Evolutionary conservation across 2,888 invertebrate species (phyloP), one percentile per base, ranked within the genome.

Genomic region (Deilephila elpenor): DNA sequence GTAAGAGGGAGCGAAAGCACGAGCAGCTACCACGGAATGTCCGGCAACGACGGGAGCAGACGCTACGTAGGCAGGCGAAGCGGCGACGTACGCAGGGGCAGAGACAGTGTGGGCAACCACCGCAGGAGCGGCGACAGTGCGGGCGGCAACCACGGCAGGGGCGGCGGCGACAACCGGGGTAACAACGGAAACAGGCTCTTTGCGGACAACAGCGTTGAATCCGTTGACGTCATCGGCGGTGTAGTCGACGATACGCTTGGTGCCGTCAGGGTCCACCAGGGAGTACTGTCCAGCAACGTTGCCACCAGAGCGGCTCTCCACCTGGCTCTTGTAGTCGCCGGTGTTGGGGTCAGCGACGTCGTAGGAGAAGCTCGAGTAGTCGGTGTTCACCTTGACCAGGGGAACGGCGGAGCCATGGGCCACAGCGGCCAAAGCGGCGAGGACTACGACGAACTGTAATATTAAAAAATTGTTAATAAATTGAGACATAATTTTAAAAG

Each of bases 161-260:
- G 77, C 78, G 19, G 82, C 79, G 3, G 84, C 76, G 11, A 80
- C 79, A 6, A 89, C 85, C 61, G 90, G 86, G 37, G 78, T 77
- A 14, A 84, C 80, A 5, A 88, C 84, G 5, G 86, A 89, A 76
- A 89, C 88, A 71, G 95, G 91, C 78, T 94, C 94, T 77, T 93
- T 94, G 80, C 92, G 93, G 6, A 95, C 95, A 64, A 95, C 93
- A 73, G 95, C 95, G 88, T 95, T 95, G 89, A 95, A 95, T 7
- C 95, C 95, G 71, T 91, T 90, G 72, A 93, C 81, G 75, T 94
- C 92, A 81, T 94, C 93, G 75, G 95, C 95, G 70, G 93, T 88
- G 87, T 95, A 95, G 86, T 95, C 95, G 0, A 95, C 95, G 67
- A 89, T 94, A 74, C 95, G 92, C 81, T 91, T 92, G 77, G 93